Percentiles rank a stretch among this genome's conserved stretches.
Evolutionary conservation across 2,113 vertebrate genomes (phyloP).

Genomic region (Cyanoderma ruficeps): DNA sequence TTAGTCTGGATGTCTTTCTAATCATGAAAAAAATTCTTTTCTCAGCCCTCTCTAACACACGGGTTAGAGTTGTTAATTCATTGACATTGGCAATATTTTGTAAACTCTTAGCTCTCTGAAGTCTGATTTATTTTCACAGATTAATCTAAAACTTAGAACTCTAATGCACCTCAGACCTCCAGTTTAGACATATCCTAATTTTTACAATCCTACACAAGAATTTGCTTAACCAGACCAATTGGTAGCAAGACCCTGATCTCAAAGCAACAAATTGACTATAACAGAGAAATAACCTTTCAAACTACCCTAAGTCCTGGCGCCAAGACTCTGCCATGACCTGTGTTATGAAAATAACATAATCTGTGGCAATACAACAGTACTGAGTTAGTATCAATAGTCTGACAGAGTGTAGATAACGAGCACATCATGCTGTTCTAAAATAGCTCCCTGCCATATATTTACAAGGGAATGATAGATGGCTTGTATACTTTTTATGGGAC

Average conservation of each 20-base stretch:
- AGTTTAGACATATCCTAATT: background rate
- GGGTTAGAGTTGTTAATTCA: background rate
- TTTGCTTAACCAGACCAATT: background rate
- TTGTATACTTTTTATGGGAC: slow-evolving; percentile 39
- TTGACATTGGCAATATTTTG: background rate
- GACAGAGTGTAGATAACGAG: background rate
- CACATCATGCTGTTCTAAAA: background rate
- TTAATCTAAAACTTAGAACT: background rate
- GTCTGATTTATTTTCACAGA: background rate
- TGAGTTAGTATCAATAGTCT: background rate
- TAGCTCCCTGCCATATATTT: slow-evolving; percentile 26
- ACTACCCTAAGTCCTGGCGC: background rate
- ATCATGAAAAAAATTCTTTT: rapidly evolving
- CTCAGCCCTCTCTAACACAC: background rate
- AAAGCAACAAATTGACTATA: background rate
- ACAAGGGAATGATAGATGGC: background rate
- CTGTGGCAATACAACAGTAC: background rate
- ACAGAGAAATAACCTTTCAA: background rate
- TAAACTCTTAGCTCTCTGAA: background rate
- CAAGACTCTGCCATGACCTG: slow-evolving; percentile 17
- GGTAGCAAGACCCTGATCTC: background rate
- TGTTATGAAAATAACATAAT: slow-evolving; percentile 53
- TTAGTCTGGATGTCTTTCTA: background rate
- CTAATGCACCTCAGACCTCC: background rate
- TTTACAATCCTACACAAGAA: background rate